Evolutionary conservation across 2,113 vertebrate species (phyloP).

Genomic region (Oxyura jamaicensis): DNA sequence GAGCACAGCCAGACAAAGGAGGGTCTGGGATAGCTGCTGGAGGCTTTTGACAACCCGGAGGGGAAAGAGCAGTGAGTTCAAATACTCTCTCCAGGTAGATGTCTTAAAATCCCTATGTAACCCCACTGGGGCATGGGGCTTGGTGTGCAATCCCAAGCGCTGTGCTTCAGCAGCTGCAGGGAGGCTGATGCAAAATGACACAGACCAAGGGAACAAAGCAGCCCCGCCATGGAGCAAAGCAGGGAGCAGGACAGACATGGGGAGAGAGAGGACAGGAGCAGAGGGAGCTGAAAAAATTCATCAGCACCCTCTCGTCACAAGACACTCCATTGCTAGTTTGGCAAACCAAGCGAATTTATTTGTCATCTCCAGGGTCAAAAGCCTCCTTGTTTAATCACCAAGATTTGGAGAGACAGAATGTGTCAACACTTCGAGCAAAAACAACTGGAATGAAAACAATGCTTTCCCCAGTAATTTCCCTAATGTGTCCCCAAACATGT

Average conservation of each 20-base stretch:
- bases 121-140: neutral
- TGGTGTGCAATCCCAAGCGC: neutral
- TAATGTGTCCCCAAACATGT: neutral
- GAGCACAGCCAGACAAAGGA: neutral
- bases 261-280: neutral
- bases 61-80: neutral
- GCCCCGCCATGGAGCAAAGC: neutral
- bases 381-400: neutral
- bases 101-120: neutral
- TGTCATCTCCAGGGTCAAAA: slow-evolving; percentile 39
- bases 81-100: neutral
- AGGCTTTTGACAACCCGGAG: neutral
- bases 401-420: slow-evolving; percentile 29
- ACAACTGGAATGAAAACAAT: neutral
- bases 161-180: neutral
- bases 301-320: neutral
- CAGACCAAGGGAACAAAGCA: accelerated
- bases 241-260: neutral
- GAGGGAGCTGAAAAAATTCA: neutral
- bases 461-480: neutral
- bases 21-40: neutral
- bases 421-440: slow-evolving; percentile 21
- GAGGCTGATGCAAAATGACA: neutral
- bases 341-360: slow-evolving; percentile 41
- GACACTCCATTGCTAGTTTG: slow-evolving; percentile 45